Evolutionary conservation across 2,113 vertebrate species (phyloP).

Genomic region (Melanerpes aurifrons): DNA sequence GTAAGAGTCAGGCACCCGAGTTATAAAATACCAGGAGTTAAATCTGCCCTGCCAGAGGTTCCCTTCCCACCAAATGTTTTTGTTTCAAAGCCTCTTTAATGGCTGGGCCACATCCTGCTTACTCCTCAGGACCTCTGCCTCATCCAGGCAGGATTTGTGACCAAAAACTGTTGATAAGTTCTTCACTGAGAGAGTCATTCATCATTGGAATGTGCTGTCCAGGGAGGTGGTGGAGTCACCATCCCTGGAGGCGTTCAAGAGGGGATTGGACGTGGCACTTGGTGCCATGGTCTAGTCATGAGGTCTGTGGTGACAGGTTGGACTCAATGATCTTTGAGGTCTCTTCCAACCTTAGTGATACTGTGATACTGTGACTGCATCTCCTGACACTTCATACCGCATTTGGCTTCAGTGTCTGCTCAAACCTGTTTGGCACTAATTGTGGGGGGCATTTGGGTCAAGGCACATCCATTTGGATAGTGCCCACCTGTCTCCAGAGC

Average conservation of each 20-base stretch:
- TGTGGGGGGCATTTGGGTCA: not conserved
- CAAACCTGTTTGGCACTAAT: not conserved
- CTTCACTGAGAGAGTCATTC: too few species aligned
- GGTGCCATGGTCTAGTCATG: too few species aligned
- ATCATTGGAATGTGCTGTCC: too few species aligned
- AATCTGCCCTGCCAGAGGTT: not conserved
- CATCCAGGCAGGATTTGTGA: not conserved
- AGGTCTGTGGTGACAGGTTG: too few species aligned
- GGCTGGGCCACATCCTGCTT: not conserved
- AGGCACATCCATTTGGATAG: not conserved
- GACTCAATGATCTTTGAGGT: too few species aligned
- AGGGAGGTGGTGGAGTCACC: too few species aligned
- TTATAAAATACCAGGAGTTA: constrained; percentile 42
- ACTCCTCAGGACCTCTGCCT: not conserved
- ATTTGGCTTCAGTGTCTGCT: not conserved
- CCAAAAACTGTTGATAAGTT: too few species aligned
- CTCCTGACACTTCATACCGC: not conserved
- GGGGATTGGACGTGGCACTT: too few species aligned
- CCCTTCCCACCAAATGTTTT: not conserved
- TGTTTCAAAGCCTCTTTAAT: constrained; percentile 10
- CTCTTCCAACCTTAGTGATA: too few species aligned
- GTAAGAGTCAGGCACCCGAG: not conserved
- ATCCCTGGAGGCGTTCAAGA: too few species aligned
- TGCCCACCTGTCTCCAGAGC: not conserved
- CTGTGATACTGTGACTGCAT: not conserved